Percentiles rank a stretch among this genome's conserved stretches.
These are phyloP conservation scores for Gallinago media DNA, from an alignment of 2,113 vertebrate genomes.

Conservation along the genomic window DNA sequence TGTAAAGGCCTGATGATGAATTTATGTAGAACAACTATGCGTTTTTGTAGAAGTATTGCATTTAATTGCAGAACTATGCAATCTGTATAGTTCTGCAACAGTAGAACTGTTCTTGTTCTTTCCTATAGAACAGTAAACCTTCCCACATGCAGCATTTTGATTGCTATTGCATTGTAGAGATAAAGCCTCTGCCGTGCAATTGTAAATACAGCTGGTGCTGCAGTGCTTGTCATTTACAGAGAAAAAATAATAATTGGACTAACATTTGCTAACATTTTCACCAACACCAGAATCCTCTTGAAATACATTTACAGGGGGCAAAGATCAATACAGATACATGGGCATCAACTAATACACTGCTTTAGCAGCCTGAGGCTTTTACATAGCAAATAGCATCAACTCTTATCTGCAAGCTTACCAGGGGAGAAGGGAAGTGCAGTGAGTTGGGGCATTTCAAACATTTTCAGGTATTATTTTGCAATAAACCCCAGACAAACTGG, in stretches of 20 bases:
- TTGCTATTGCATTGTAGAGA: neutral
- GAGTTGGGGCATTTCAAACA: neutral
- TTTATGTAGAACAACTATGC: neutral
- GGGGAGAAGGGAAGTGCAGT: neutral
- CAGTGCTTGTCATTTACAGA: neutral
- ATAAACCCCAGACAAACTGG: neutral
- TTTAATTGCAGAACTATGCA: neutral
- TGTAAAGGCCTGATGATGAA: neutral
- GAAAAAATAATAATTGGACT: neutral
- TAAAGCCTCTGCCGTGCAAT: neutral
- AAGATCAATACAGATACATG: neutral
- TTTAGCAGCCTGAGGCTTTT: neutral
- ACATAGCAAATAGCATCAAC: neutral
- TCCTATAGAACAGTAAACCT: neutral
- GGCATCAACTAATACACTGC: neutral
- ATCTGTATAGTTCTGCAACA: neutral
- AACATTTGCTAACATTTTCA: neutral
- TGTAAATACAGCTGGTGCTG: conserved; percentile 31
- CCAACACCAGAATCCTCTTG: neutral
- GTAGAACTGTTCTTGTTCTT: neutral
- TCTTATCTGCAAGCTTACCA: neutral
- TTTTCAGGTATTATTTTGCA: neutral
- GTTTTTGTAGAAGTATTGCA: neutral
- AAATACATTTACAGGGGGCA: neutral
- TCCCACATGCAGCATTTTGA: neutral